Conservation (phyloP, 2,113 vertebrate species). For the Vidua chalybeata region DNA sequence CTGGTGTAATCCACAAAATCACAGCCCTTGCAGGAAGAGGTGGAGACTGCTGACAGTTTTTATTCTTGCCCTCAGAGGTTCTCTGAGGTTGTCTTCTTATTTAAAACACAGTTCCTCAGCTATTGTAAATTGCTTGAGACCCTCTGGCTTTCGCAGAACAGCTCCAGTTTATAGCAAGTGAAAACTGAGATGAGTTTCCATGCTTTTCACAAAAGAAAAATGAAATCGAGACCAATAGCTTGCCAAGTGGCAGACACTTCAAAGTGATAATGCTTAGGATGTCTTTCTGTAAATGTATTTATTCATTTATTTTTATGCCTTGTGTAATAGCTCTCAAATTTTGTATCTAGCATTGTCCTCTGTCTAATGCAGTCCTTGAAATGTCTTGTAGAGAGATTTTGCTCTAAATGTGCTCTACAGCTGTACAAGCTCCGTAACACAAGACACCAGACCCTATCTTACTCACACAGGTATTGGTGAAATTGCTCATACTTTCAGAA, state of each 20-base stretch:
- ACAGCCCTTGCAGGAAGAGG: neutral
- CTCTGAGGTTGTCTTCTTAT: neutral
- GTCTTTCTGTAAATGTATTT: neutral
- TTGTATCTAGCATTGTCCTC: neutral
- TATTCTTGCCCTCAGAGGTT: neutral
- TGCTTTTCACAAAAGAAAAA: neutral
- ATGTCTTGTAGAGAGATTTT: neutral
- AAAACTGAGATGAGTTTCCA: neutral
- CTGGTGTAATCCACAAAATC: fast-evolving
- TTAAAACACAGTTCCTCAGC: neutral
- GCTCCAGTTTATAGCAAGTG: neutral
- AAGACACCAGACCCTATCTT: neutral
- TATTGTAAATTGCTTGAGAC: neutral
- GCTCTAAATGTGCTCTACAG: neutral
- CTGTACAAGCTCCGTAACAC: fast-evolving
- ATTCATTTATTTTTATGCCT: neutral
- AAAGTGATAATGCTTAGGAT: neutral
- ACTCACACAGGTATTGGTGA: neutral
- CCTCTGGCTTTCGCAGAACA: neutral
- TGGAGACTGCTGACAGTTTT: neutral
- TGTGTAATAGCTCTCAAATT: neutral
- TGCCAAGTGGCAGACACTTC: neutral
- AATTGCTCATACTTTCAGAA: neutral
- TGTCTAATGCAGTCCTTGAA: neutral
- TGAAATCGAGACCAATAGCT: neutral